phyloP scores from a whole-genome alignment of 2,113 vertebrate species.

The Epinephelus cyanopodus region DNA sequence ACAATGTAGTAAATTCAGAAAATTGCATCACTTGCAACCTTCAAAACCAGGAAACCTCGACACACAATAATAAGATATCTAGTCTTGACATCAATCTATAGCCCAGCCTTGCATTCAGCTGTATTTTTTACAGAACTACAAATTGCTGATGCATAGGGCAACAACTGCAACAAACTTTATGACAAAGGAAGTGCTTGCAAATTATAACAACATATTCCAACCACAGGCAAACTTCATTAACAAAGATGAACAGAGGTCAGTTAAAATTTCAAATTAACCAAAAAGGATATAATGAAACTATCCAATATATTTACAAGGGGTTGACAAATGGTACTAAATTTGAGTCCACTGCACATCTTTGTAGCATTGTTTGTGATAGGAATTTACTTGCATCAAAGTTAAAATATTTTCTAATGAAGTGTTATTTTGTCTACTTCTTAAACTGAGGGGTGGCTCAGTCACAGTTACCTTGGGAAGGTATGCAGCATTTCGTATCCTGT shows the following conservation, averaged over 20 bases:
- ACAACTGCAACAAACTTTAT: not conserved
- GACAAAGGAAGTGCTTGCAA: not conserved
- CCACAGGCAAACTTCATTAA: not conserved
- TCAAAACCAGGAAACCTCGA: too few relatives aligned
- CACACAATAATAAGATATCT: too few relatives aligned
- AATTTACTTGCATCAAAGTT: not conserved
- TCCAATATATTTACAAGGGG: too few relatives aligned
- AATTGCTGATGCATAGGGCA: not conserved
- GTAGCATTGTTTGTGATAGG: not conserved
- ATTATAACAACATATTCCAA: not conserved
- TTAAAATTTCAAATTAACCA: not conserved
- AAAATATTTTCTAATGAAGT: not conserved
- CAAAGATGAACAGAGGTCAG: not conserved
- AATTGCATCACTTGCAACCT: too few relatives aligned
- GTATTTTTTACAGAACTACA: not conserved
- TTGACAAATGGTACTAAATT: not conserved
- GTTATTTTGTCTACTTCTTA: not conserved
- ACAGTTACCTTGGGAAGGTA: slow-evolving; percentile 89
- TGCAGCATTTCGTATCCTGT: slow-evolving; percentile 89
- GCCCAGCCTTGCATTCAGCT: not conserved
- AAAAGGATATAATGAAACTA: not conserved
- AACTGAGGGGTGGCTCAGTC: not conserved
- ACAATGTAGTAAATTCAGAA: too few relatives aligned
- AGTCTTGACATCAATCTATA: too few relatives aligned
- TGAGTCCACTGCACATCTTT: not conserved